A percentile compares a stretch with the other conserved stretches of the same genome.
Conservation (phyloP, 2,797 vertebrate species). For the Mus minutoides region DNA sequence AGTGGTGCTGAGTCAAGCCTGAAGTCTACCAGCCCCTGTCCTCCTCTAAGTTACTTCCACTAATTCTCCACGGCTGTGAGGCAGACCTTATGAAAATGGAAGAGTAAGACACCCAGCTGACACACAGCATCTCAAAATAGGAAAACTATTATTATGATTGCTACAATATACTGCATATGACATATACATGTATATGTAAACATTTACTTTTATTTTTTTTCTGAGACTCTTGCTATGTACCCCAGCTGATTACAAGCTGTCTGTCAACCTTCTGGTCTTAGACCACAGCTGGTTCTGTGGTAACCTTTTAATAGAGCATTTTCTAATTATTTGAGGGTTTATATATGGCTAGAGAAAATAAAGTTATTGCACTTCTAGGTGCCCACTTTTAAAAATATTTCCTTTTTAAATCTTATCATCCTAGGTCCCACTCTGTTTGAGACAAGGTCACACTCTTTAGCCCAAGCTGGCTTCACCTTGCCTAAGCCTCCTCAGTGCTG, state of each 20-base stretch:
- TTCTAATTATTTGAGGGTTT: slow-evolving; percentile 20
- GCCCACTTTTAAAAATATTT: slow-evolving; percentile 42
- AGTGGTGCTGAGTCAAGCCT: neutral
- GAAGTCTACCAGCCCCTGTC: neutral
- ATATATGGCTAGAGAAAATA: slow-evolving; percentile 42
- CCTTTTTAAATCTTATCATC: neutral
- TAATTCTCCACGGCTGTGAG: neutral
- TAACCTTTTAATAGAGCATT: slow-evolving; percentile 15
- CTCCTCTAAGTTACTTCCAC: neutral
- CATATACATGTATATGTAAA: neutral
- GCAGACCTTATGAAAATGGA: neutral
- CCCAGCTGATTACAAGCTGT: neutral
- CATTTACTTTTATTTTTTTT: neutral
- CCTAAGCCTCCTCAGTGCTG: neutral
- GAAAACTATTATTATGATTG: neutral
- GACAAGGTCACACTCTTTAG: neutral
- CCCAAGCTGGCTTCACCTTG: neutral
- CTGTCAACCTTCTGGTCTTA: neutral
- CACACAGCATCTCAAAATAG: neutral
- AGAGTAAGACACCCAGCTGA: neutral
- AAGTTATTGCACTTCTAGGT: slow-evolving; percentile 6
- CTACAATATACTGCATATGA: neutral
- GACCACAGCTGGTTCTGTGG: neutral
- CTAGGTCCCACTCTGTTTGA: neutral
- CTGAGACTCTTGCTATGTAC: neutral